These are phyloP conservation scores for Pentamera pediparva DNA, from an alignment of 53 echinoderm and acorn worm species.

Conservation along the genomic window DNA sequence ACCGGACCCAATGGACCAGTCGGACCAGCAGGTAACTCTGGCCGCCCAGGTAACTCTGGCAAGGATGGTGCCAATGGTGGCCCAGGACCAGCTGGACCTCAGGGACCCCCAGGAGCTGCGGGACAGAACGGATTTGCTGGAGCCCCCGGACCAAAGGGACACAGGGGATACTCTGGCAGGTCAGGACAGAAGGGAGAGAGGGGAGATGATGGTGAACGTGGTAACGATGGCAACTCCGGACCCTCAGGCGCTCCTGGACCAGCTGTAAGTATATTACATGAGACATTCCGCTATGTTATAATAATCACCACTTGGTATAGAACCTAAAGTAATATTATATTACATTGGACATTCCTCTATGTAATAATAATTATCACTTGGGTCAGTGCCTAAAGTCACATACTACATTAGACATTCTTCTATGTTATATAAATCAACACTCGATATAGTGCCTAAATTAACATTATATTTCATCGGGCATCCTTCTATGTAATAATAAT, in stretches of 20 bases:
- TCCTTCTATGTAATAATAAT: no score
- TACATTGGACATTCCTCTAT: no score
- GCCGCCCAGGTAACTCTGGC: conserved; percentile 63
- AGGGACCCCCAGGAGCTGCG: conserved; percentile 65
- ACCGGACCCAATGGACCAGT: conserved; percentile 60
- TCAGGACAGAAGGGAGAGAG: conserved; percentile 83
- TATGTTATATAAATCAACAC: no score
- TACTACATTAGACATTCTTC: no score
- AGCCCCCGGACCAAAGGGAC: conserved; percentile 76
- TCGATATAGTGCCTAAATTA: no score
- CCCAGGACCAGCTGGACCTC: conserved; percentile 70
- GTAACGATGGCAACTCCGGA: conserved; percentile 79
- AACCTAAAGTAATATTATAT: no score
- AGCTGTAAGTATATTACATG: conserved; percentile 66
- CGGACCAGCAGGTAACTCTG: conserved; percentile 82
- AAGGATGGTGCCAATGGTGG: conserved; percentile 73
- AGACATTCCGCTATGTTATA: no score
- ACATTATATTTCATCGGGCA: no score
- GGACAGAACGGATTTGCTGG: conserved; percentile 82
- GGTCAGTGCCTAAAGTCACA: no score
- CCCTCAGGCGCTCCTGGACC: conserved; percentile 74
- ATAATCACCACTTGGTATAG: no score
- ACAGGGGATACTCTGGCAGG: conserved; percentile 71
- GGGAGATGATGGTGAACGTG: conserved; percentile 74
- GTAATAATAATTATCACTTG: no score